Base-by-base conservation (phyloP, 2,888 invertebrate genomes). In the Adelognathus sp. region DNA sequence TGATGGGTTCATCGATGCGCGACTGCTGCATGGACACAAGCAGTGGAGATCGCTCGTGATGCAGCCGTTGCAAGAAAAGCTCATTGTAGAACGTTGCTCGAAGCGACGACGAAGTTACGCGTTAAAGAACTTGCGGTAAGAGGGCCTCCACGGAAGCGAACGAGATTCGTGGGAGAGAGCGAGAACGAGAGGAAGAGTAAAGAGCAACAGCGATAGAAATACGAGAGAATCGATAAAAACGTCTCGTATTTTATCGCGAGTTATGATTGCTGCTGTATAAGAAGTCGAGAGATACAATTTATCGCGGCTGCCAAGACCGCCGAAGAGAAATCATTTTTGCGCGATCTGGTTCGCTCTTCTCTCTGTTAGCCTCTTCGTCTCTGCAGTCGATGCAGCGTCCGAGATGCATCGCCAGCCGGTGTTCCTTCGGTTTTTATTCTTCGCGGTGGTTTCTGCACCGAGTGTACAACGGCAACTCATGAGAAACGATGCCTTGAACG, bases 221-320 rank as follows among this genome's bases (percentile, higher is more conserved):
- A 67, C 72, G 77, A 71, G 72, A 79, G 67, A 75, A 79, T 79
- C 79, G 79, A 79, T 79, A 79, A 79, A 79, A 79, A 79, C 75
- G 82, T 79, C 84, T 83, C 87, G 84, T 88, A 87, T 87, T 88
- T 88, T 87, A 89, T 87, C 84, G 81, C 83, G 86, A 86, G 87
- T 89, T 89, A 87, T 86, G 88, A 87, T 88, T 86, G 86, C 85
- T 79, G 83, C 79, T 79, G 82, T 84, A 83, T 85, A 87, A 86
- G 86, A 81, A 88, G 87, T 83, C 84, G 84, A 81, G n/a, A n/a
- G 84, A 80, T 81, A 83, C 85, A 83, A 87, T 86, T 88, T 88
- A 88, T 87, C 85, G 85, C 24, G 61, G 71, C 83, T 79, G 78
- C 81, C 81, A 81, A 72, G 83, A 83, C 84, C 81, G 88, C 85